phyloP scores from a whole-genome alignment of 2,888 invertebrate species.

The Melieria picta region DNA sequence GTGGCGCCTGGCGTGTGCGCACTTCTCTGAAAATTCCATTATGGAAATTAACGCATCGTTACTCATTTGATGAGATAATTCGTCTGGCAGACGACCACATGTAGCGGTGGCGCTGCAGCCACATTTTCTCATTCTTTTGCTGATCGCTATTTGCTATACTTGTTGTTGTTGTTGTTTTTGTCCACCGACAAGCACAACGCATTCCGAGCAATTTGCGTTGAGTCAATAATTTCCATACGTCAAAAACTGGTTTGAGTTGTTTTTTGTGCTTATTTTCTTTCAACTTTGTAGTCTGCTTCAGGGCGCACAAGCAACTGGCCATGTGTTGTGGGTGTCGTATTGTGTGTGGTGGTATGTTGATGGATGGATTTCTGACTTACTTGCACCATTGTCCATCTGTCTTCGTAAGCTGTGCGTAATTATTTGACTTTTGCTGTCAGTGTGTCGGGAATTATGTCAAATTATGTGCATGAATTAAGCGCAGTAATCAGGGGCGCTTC shows the following conservation, averaged over 20 bases:
- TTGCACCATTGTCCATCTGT: constrained; percentile 28
- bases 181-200: constrained; percentile 12
- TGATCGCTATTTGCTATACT: background rate
- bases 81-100: constrained; percentile 50
- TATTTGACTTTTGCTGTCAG: constrained; percentile 36
- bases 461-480: background rate
- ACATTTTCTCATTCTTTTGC: background rate
- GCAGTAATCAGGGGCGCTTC: no score
- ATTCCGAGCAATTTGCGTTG: constrained; percentile 31
- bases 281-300: no score
- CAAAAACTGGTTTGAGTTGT: constrained; percentile 25
- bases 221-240: constrained; percentile 37
- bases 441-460: constrained; percentile 8
- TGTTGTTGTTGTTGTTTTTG: constrained; percentile 3
- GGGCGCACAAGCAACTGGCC: background rate
- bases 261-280: no score
- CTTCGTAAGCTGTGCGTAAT: constrained; percentile 38
- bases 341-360: constrained; percentile 21
- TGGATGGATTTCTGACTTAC: constrained; percentile 31
- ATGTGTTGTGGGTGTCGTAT: background rate
- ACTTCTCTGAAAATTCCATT: constrained; percentile 48
- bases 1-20: constrained; percentile 3
- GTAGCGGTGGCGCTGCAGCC: constrained; percentile 26
- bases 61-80: constrained; percentile 57
- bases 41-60: constrained; percentile 60